Evolutionary conservation across 2,797 vertebrate genomes (phyloP).

Genomic region (Poecilia wingei): DNA sequence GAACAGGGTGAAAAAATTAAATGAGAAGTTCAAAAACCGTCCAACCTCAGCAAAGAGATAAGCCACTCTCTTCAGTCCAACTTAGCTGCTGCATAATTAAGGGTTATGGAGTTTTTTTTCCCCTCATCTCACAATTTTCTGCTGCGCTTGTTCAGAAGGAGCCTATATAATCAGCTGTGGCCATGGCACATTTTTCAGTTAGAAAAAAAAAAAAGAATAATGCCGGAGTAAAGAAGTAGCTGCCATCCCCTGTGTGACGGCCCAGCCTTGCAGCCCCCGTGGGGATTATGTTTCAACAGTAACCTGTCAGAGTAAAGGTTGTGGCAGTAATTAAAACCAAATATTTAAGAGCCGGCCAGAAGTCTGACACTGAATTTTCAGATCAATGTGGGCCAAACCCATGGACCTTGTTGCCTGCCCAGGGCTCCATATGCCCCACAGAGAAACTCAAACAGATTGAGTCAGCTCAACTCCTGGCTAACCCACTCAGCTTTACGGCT

Average conservation of each 20-base stretch:
- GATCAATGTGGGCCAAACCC: slow-evolving; percentile 73
- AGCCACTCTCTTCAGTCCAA: slow-evolving; percentile 58
- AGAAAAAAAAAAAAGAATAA: slow-evolving; percentile 36
- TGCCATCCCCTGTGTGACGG: slow-evolving; percentile 67
- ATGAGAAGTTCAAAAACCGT: slow-evolving; percentile 72
- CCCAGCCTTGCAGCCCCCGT: slow-evolving; percentile 60
- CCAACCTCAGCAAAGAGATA: slow-evolving; percentile 70
- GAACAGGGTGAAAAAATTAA: slow-evolving; percentile 72
- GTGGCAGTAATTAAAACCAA: slow-evolving; percentile 85
- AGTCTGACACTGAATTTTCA: slow-evolving; percentile 73
- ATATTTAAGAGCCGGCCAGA: slow-evolving; percentile 81
- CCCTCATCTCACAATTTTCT: slow-evolving; percentile 67
- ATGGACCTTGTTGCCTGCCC: slow-evolving; percentile 72
- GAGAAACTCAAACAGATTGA: slow-evolving; percentile 79
- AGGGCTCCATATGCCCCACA: slow-evolving; percentile 64
- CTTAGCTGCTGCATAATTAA: slow-evolving; percentile 73
- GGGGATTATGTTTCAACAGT: slow-evolving; percentile 81
- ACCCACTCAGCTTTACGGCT: slow-evolving; percentile 64
- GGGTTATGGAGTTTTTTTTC: slow-evolving; percentile 68
- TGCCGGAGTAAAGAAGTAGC: slow-evolving; percentile 59
- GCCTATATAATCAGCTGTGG: slow-evolving; percentile 59
- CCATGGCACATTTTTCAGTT: slow-evolving; percentile 72
- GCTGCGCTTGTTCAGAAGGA: slow-evolving; percentile 67
- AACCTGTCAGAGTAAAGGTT: slow-evolving; percentile 83
- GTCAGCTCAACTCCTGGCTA: slow-evolving; percentile 72